Conservation (phyloP, 2,113 vertebrate species). For the Poeciliopsis retropinna region DNA sequence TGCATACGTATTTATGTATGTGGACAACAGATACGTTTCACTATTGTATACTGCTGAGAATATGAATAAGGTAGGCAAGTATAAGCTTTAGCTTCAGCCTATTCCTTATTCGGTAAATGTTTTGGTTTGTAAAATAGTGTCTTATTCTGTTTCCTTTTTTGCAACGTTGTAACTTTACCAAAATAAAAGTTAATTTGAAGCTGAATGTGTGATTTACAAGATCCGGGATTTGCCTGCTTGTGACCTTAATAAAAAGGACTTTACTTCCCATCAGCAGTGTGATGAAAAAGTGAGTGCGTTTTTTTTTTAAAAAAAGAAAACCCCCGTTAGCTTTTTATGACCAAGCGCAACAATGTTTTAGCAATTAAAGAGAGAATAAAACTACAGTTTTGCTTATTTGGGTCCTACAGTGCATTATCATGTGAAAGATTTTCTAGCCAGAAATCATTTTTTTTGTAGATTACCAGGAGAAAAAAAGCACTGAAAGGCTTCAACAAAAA, state of each 20-base stretch:
- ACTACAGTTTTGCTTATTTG: neutral
- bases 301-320: neutral
- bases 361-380: neutral
- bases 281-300: neutral
- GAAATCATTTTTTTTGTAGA: neutral
- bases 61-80: too few species aligned
- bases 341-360: neutral
- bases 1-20: too few species aligned
- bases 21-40: too few species aligned
- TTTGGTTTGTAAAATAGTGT: neutral
- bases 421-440: too few species aligned
- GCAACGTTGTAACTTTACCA: too few species aligned
- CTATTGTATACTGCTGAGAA: too few species aligned
- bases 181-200: too few species aligned
- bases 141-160: too few species aligned
- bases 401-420: too few species aligned
- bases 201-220: too few species aligned
- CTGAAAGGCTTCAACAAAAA: too few species aligned
- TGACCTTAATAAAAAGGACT: neutral
- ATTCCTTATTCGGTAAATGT: neutral
- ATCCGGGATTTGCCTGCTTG: neutral
- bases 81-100: too few species aligned
- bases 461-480: neutral
- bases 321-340: neutral
- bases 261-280: neutral